These are phyloP conservation scores for Copidosoma aretas DNA, from an alignment of 2,888 invertebrate species.

Conservation along the genomic window DNA sequence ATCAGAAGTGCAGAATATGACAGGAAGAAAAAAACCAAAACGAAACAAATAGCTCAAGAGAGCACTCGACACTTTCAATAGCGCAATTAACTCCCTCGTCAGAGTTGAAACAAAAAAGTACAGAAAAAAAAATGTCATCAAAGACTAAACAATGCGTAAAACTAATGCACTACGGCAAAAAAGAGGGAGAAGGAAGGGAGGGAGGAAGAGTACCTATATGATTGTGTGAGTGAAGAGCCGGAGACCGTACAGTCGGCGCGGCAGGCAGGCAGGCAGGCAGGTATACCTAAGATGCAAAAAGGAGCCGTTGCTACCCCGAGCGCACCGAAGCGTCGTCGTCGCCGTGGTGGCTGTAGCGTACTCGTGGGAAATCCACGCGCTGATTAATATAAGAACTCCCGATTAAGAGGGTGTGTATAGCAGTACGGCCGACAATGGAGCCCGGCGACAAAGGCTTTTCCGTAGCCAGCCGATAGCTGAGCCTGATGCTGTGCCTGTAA, in stretches of 20 bases:
- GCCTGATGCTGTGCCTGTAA: not conserved
- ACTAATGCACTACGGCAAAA: not conserved
- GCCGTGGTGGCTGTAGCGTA: constrained; percentile 12
- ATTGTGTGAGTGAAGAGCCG: too few relatives aligned
- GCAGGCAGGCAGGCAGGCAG: too few relatives aligned
- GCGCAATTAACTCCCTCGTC: too few relatives aligned
- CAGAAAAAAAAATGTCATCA: too few relatives aligned
- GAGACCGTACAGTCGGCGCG: too few relatives aligned
- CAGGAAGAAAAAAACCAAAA: too few relatives aligned
- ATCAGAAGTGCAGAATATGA: too few relatives aligned
- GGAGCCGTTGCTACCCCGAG: constrained; percentile 26
- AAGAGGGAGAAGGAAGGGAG: not conserved
- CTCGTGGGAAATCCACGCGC: constrained; percentile 40
- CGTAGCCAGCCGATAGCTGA: not conserved
- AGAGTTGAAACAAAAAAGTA: too few relatives aligned
- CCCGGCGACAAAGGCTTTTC: constrained; percentile 22
- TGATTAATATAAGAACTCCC: constrained; percentile 39
- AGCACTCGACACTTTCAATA: too few relatives aligned
- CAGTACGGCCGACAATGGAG: not conserved
- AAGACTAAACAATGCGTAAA: too few relatives aligned
- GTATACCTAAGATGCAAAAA: constrained; percentile 11
- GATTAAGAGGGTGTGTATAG: constrained; percentile 3
- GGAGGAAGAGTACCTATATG: not conserved
- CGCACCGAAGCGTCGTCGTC: not conserved
- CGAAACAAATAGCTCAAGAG: too few relatives aligned